Evolutionary conservation across 1,140 invertebrate genomes (phyloP).

Genomic region (Druon quercuslanigerum): DNA sequence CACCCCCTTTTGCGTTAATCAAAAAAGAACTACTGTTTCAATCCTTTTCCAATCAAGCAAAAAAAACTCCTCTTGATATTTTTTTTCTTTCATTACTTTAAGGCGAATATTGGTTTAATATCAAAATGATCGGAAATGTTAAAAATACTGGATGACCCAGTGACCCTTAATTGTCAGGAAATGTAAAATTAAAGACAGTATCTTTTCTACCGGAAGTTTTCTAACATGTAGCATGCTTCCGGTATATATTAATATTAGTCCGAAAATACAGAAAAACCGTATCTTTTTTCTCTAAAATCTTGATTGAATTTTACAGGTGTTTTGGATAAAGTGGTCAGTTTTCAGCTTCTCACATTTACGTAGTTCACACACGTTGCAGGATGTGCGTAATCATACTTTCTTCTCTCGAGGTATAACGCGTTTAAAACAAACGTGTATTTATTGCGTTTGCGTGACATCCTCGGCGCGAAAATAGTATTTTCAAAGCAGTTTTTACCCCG

Average conservation of each 20-base stretch:
- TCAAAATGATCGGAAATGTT: too few relatives aligned
- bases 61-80: too few relatives aligned
- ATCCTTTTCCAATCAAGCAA: too few relatives aligned
- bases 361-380: constrained; percentile 15
- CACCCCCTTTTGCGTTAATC: too few relatives aligned
- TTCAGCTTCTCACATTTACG: not conserved
- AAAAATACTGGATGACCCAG: not conserved
- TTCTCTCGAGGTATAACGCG: not conserved
- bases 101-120: too few relatives aligned
- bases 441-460: constrained; percentile 22
- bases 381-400: constrained; percentile 6
- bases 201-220: not conserved
- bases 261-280: not conserved
- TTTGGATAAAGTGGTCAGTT: not conserved
- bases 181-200: constrained; percentile 1
- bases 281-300: not conserved
- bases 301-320: not conserved
- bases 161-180: constrained; percentile 5
- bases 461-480: constrained; percentile 12
- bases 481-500: not conserved
- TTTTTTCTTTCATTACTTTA: too few relatives aligned
- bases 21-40: too few relatives aligned
- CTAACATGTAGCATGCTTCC: not conserved
- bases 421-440: not conserved
- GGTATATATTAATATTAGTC: not conserved